Evolutionary conservation across 2,113 vertebrate species (phyloP).

Genomic region (Daubentonia madagascariensis): DNA sequence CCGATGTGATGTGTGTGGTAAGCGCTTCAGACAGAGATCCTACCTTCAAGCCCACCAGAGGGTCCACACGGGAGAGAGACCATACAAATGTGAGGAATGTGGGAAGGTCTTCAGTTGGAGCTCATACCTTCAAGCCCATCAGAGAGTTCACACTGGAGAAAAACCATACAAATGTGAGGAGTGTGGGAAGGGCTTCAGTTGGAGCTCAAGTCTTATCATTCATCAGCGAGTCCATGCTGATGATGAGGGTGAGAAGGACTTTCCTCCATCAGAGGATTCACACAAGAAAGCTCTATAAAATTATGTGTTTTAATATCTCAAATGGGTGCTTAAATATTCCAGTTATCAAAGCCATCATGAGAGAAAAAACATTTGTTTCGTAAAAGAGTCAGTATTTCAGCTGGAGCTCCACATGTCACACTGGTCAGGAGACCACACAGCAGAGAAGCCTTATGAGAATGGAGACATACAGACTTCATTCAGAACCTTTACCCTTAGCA

Average conservation of each 20-base stretch:
- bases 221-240: constrained; percentile 68
- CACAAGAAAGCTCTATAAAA: not conserved
- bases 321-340: not conserved
- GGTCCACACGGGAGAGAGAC: constrained; percentile 74
- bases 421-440: not conserved
- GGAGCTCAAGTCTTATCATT: constrained; percentile 72
- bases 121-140: constrained; percentile 71
- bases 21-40: constrained; percentile 71
- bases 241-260: not conserved
- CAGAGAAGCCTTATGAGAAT: not conserved
- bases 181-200: constrained; percentile 76
- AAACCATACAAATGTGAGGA: constrained; percentile 70
- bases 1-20: constrained; percentile 64
- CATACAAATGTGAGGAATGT: constrained; percentile 71
- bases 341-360: not conserved
- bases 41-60: constrained; percentile 73
- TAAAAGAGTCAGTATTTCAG: not conserved
- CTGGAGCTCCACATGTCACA: not conserved
- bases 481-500: not conserved
- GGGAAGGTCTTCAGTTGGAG: constrained; percentile 73
- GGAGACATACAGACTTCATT: not conserved
- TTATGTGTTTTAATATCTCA: not conserved
- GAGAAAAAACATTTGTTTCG: not conserved
- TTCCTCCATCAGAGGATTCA: not conserved
- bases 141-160: constrained; percentile 72